Percentiles rank a stretch among this genome's conserved stretches.
Evolutionary conservation across 2,113 vertebrate species (phyloP).

Genomic region (Propithecus coquereli): DNA sequence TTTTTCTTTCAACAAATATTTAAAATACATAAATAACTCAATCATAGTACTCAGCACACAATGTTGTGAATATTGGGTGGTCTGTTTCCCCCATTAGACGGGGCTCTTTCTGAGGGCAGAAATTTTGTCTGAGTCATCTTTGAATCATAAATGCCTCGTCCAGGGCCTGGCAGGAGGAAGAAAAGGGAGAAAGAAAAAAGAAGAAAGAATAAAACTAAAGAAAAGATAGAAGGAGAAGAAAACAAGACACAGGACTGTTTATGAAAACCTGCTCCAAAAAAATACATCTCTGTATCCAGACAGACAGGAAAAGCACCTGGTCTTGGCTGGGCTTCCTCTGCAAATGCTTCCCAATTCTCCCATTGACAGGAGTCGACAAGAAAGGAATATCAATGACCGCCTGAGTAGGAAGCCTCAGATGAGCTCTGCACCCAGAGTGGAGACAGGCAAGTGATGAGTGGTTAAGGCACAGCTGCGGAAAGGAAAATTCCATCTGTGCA

Average conservation of each 20-base stretch:
- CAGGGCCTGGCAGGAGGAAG: not conserved
- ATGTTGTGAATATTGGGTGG: not conserved
- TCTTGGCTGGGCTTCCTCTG: not conserved
- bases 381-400: conserved; percentile 45
- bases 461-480: conserved; percentile 6
- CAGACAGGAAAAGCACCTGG: not conserved
- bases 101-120: conserved; percentile 27
- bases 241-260: not conserved
- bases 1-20: conserved; percentile 32
- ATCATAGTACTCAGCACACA: not conserved
- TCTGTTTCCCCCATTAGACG: not conserved
- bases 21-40: not conserved
- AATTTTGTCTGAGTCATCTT: conserved; percentile 12
- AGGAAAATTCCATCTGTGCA: conserved; percentile 66
- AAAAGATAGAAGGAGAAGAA: not conserved
- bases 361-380: not conserved
- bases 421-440: not conserved
- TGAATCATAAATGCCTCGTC: conserved; percentile 11
- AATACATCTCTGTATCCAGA: not conserved
- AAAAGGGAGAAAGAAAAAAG: not conserved
- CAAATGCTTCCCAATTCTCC: not conserved
- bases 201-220: not conserved
- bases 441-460: conserved; percentile 19
- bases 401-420: not conserved
- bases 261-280: not conserved